Evolutionary conservation across 2,797 vertebrate species (phyloP).

Genomic region (Pitangus sulphuratus): DNA sequence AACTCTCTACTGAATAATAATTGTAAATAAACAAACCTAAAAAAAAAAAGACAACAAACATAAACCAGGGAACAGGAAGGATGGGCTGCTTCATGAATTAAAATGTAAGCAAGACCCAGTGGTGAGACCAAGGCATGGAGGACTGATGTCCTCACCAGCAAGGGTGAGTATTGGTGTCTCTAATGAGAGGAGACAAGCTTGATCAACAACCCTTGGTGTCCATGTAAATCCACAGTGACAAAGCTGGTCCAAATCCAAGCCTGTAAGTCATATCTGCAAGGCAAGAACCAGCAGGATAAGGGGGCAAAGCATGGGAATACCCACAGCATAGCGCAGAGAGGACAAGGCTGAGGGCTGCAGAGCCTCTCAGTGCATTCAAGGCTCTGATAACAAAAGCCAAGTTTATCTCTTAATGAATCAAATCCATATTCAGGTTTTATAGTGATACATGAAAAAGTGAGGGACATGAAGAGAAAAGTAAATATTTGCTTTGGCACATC

Average conservation of each 20-base stretch:
- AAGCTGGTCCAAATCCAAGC: not conserved
- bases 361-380: not conserved
- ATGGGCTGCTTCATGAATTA: not conserved
- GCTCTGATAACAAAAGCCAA: not conserved
- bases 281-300: not conserved
- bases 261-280: not conserved
- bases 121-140: accelerated
- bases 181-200: not conserved
- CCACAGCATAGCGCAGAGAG: accelerated
- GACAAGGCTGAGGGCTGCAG: not conserved
- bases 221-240: not conserved
- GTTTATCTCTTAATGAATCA: not conserved
- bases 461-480: not conserved
- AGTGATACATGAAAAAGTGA: not conserved
- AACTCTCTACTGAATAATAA: slow-evolving; percentile 5
- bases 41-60: not conserved
- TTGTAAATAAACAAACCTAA: not conserved
- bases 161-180: not conserved
- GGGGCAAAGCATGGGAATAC: not conserved
- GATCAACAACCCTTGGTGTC: accelerated
- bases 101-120: not conserved
- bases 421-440: not conserved
- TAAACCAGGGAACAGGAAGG: not conserved
- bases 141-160: accelerated
- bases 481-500: not conserved